Conservation (phyloP, 2,113 vertebrate species). For the Eira barbara region DNA sequence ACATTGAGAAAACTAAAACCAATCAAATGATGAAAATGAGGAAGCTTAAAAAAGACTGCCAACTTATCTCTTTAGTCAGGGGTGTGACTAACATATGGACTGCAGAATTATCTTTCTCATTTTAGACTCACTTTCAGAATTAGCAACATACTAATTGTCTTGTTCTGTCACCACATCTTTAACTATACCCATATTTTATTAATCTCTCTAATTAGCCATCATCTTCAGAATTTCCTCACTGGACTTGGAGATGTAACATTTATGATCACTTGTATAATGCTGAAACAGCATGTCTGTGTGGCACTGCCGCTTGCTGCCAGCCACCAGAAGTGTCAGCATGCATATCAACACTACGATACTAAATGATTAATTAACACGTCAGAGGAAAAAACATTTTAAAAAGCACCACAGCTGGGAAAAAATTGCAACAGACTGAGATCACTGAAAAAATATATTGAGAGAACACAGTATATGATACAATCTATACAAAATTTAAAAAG, state of each 20-base stretch:
- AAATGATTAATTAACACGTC: neutral
- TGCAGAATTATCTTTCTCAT: constrained; percentile 60
- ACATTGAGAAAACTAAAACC: constrained; percentile 16
- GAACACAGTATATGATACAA: neutral
- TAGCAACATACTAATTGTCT: constrained; percentile 52
- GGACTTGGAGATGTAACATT: neutral
- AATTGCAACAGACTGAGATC: neutral
- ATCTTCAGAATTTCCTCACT: constrained; percentile 36
- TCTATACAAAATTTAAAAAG: neutral
- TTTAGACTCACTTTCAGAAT: constrained; percentile 74
- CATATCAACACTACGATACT: neutral
- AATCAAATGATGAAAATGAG: neutral
- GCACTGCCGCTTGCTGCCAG: neutral
- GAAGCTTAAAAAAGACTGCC: constrained; percentile 28
- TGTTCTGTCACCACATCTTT: constrained; percentile 52
- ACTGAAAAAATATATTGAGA: neutral
- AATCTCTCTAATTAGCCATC: constrained; percentile 70
- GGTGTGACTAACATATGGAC: constrained; percentile 27
- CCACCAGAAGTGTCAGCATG: fast-evolving
- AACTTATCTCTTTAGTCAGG: constrained; percentile 53
- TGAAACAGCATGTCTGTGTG: neutral
- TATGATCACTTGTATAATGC: neutral
- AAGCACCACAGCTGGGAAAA: neutral
- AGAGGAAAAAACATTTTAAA: neutral
- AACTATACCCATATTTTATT: constrained; percentile 70